These are phyloP conservation scores for Nematolebias whitei DNA, from an alignment of 2,113 vertebrate species.

Conservation along the genomic window DNA sequence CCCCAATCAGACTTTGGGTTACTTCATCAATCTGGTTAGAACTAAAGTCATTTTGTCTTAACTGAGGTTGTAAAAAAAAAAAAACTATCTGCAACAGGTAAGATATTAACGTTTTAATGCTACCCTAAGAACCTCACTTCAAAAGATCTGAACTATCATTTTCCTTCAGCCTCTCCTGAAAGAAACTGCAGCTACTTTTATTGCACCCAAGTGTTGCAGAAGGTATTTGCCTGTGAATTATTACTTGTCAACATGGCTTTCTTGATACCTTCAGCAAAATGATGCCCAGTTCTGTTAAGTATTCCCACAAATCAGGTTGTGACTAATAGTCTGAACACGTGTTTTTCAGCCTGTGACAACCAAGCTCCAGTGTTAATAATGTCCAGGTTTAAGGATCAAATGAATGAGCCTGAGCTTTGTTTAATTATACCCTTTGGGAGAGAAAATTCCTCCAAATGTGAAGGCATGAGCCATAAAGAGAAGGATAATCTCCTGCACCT, in stretches of 20 bases:
- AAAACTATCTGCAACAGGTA: too few relatives aligned
- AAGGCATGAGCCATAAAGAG: constrained; percentile 44
- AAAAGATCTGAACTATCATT: too few relatives aligned
- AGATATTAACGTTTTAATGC: too few relatives aligned
- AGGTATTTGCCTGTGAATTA: constrained; percentile 35
- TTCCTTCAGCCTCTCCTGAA: background rate
- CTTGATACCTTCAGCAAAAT: constrained; percentile 19
- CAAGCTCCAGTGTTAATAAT: constrained; percentile 56
- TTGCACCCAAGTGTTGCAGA: constrained; percentile 4
- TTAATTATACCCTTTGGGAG: constrained; percentile 64
- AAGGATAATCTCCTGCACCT: constrained; percentile 69
- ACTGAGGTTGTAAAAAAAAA: too few relatives aligned
- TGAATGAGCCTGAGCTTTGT: constrained; percentile 70
- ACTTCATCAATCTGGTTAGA: too few relatives aligned
- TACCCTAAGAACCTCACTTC: too few relatives aligned
- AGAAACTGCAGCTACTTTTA: constrained; percentile 29
- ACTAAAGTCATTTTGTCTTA: too few relatives aligned
- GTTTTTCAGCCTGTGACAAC: constrained; percentile 38
- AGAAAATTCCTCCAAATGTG: constrained; percentile 26
- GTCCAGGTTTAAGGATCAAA: constrained; percentile 61
- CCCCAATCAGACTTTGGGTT: too few relatives aligned
- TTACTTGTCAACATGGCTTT: constrained; percentile 18
- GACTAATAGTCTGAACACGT: constrained; percentile 58
- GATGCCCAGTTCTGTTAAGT: constrained; percentile 30
- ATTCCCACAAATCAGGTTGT: constrained; percentile 29